Evolutionary conservation across 1,140 invertebrate species (phyloP).

Genomic region (Aphelenchoides besseyi): DNA sequence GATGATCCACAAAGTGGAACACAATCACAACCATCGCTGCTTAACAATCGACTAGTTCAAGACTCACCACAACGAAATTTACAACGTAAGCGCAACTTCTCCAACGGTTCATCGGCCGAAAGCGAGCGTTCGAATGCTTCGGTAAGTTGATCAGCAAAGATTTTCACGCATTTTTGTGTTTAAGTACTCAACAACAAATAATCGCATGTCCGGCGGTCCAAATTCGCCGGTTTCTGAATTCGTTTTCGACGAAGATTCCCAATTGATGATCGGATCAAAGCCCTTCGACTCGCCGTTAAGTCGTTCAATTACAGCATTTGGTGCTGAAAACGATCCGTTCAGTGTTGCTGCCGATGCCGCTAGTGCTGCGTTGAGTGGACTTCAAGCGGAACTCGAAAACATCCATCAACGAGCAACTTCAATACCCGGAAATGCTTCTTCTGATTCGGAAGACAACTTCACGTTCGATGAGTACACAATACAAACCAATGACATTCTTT

Average conservation of each 20-base stretch:
- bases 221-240: not conserved
- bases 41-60: not conserved
- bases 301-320: not conserved
- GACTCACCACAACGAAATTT: not conserved
- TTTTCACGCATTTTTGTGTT: not conserved
- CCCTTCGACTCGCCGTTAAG: not conserved
- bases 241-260: not conserved
- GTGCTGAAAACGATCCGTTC: conserved; percentile 7
- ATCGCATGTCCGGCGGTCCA: not conserved
- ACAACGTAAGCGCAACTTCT: not conserved
- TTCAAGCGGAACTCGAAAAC: not conserved
- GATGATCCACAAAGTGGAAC: not conserved
- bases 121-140: not conserved
- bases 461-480: not conserved
- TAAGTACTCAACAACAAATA: conserved; percentile 11
- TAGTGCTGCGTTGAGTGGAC: not conserved
- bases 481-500: not conserved
- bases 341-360: not conserved
- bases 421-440: not conserved
- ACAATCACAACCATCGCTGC: not conserved
- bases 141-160: not conserved
- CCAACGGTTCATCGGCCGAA: not conserved
- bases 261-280: not conserved
- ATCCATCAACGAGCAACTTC: not conserved
- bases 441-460: conserved; percentile 4